Conservation (phyloP, 2,797 vertebrate species). For the Echeneis naucrates region DNA sequence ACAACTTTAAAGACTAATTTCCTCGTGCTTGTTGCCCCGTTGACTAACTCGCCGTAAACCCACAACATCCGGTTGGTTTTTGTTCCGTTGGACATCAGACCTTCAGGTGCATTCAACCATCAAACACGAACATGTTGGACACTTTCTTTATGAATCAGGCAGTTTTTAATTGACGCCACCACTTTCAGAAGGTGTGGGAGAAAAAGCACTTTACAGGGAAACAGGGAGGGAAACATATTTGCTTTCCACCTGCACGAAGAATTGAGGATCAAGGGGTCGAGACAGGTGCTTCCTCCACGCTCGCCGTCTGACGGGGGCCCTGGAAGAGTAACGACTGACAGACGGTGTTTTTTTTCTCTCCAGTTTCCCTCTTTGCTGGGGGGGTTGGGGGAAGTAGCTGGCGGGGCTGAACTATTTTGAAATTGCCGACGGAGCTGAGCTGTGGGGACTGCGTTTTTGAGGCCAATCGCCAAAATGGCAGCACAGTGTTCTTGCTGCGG, state of each 20-base stretch:
- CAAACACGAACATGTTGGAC: not conserved
- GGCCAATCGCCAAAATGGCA: conserved; percentile 80
- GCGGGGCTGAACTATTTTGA: conserved; percentile 75
- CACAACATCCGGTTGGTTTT: conserved; percentile 13
- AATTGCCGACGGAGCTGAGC: conserved; percentile 75
- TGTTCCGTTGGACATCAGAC: not conserved
- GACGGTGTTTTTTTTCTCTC: conserved; percentile 46
- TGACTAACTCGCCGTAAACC: not conserved
- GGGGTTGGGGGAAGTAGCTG: conserved; percentile 63
- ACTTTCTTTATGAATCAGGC: not conserved
- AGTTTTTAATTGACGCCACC: conserved; percentile 3
- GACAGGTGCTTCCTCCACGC: conserved; percentile 79
- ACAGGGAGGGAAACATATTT: conserved; percentile 56
- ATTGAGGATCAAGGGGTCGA: conserved; percentile 57
- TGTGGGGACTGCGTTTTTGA: conserved; percentile 76
- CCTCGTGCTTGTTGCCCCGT: not conserved
- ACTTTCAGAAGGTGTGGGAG: not conserved
- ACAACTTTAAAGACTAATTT: conserved; percentile 4
- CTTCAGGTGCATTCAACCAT: conserved; percentile 11
- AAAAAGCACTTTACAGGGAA: not conserved
- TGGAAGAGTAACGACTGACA: conserved; percentile 61
- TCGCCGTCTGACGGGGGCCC: conserved; percentile 45
- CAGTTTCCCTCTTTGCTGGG: conserved; percentile 62
- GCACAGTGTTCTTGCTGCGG: conserved; percentile 81
- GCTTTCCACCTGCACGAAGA: conserved; percentile 73